Percentiles rank a stretch among this genome's conserved stretches.
These are phyloP conservation scores for Grus americana DNA, from an alignment of 2,113 vertebrate species.

Conservation along the genomic window DNA sequence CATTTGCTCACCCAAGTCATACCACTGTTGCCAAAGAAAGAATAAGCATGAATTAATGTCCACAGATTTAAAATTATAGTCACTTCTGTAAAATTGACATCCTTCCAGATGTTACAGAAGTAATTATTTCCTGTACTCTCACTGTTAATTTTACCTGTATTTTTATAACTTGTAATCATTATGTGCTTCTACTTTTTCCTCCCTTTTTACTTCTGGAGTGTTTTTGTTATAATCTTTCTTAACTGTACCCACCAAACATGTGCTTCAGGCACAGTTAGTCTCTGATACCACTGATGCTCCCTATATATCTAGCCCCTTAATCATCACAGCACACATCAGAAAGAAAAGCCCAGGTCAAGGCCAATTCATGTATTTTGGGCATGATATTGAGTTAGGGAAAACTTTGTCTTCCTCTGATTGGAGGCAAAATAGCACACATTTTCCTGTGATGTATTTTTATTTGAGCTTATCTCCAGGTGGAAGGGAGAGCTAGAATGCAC, in stretches of 20 bases:
- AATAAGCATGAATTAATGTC: not conserved
- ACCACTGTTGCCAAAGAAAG: not conserved
- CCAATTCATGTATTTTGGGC: not conserved
- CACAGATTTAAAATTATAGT: not conserved
- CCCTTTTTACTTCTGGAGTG: not conserved
- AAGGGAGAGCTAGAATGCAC: slow-evolving; percentile 29
- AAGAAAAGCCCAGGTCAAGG: not conserved
- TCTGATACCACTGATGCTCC: not conserved
- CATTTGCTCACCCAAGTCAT: not conserved
- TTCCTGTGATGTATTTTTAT: not conserved
- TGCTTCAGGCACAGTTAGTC: not conserved
- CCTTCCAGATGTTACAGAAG: not conserved
- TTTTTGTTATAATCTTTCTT: not conserved
- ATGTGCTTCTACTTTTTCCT: not conserved
- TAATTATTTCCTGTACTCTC: not conserved
- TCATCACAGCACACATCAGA: not conserved
- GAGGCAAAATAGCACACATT: not conserved
- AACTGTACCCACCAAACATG: not conserved
- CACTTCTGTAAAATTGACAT: not conserved
- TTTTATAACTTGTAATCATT: not conserved
- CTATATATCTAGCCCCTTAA: not conserved
- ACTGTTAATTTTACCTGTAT: not conserved
- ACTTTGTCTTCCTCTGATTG: not conserved
- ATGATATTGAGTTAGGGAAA: not conserved
- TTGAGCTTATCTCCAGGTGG: slow-evolving; percentile 11